Conservation (phyloP, 2,113 vertebrate species). For the Sminthopsis crassicaudata region DNA sequence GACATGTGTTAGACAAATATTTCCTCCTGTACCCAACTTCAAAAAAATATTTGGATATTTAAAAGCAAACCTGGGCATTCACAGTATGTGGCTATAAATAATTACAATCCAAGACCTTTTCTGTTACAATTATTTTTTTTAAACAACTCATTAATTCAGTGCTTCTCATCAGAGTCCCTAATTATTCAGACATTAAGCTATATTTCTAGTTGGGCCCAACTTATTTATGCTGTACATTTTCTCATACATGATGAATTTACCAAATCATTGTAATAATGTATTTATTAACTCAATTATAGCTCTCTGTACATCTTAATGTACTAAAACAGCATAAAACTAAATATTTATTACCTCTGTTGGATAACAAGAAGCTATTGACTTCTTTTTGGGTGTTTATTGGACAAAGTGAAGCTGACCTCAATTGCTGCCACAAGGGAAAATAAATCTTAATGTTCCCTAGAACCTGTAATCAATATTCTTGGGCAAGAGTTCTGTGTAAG, state of each 20-base stretch:
- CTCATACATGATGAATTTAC: slow-evolving; percentile 1
- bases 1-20: not conserved
- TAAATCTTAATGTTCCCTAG: not conserved
- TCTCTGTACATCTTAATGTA: not conserved
- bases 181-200: slow-evolving; percentile 19
- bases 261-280: slow-evolving; percentile 26
- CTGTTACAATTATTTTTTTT: slow-evolving; percentile 39
- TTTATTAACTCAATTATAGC: not conserved
- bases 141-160: slow-evolving; percentile 29
- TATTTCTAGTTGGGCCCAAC: slow-evolving; percentile 27
- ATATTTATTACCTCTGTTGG: not conserved
- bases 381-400: not conserved
- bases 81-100: slow-evolving; percentile 14
- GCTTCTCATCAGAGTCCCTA: not conserved
- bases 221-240: slow-evolving; percentile 21
- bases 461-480: not conserved
- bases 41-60: not conserved
- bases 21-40: not conserved
- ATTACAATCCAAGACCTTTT: slow-evolving; percentile 30
- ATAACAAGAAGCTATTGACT: not conserved
- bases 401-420: not conserved
- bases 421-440: not conserved
- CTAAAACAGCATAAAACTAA: not conserved
- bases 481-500: not conserved
- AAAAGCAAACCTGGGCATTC: not conserved